Base-by-base conservation (phyloP, 2,888 invertebrate genomes). In the Phyllotreta cruciferae region DNA sequence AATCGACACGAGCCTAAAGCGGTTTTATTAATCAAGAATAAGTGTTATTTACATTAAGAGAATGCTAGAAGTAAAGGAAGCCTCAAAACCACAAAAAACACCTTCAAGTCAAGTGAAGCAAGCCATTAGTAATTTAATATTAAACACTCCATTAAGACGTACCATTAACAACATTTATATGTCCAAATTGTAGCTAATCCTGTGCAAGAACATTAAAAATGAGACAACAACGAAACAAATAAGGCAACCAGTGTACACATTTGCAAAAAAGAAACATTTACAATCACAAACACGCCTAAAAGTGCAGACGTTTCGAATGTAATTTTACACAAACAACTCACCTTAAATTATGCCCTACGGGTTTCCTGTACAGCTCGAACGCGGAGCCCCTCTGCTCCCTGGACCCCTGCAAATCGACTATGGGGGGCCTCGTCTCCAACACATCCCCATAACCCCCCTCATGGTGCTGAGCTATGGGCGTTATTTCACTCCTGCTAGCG, bases 301-400 rank as follows among this genome's bases (percentile, higher is more conserved):
- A 39, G 60, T 53, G 39, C 38, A 54, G 3, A 54, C 41, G 13
- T 54, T 13, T 14, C 38, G 7, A n/a, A 35, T 39, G 36, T 3
- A 34, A 24, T 24, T 10, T 47, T 1, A 47, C 7, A 47, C 11
- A 36, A 10, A 13, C 1, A 24, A 62, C 82, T 83, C 85, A 92
- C 91, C 91, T 91, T 81, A 91, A 82, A 77, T 91, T 91, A 80
- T 91, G 91, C 85, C 92, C 91, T 77, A 92, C 88, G 7, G 95
- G 95, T 82, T 96, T 96, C 70, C 94, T 88, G 80, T 96, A 96
- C 66, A 96, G 84, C 81, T 96, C 96, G 80, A 96, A 96, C n/a
- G 96, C 96, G 68, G 95, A 95, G 35, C 95, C 95, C 58, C 95
- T 85, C 77, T 95, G 94, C 78, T 95, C 95, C 73, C 92, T 86